phyloP scores from a whole-genome alignment of 2,113 vertebrate genomes.

The Meleagris gallopavo region DNA sequence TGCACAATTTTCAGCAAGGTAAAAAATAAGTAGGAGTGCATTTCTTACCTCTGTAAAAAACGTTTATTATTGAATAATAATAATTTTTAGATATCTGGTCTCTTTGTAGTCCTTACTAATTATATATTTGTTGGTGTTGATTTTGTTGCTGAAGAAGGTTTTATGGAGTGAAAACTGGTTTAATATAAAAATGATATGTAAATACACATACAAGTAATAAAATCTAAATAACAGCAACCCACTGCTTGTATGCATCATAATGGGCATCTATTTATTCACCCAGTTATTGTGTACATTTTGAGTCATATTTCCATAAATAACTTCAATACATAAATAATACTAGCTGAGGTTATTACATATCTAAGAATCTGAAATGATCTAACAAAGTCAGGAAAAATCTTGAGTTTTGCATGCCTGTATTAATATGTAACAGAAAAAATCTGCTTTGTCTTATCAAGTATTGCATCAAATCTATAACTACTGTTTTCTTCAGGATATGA shows the following conservation, averaged over 20 bases:
- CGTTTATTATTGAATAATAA: not conserved
- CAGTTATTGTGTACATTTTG: not conserved
- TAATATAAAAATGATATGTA: not conserved
- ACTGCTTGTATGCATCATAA: not conserved
- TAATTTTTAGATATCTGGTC: not conserved
- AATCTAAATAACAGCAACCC: not conserved
- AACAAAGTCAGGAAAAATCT: not conserved
- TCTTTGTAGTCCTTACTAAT: not conserved
- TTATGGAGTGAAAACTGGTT: not conserved
- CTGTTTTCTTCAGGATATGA: not conserved
- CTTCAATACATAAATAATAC: not conserved
- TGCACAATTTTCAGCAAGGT: not conserved
- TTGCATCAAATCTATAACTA: not conserved
- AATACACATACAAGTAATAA: not conserved
- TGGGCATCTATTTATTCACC: not conserved
- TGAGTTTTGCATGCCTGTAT: not conserved
- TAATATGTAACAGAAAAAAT: not conserved
- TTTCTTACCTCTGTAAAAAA: not conserved
- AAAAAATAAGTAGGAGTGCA: not conserved
- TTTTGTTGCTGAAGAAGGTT: not conserved
- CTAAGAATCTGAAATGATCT: not conserved
- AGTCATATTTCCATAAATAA: not conserved
- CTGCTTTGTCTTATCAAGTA: not conserved
- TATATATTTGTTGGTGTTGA: not conserved
- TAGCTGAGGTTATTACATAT: not conserved